Evolutionary conservation across 2,888 invertebrate species (phyloP).

Genomic region (Tribolium freemani): DNA sequence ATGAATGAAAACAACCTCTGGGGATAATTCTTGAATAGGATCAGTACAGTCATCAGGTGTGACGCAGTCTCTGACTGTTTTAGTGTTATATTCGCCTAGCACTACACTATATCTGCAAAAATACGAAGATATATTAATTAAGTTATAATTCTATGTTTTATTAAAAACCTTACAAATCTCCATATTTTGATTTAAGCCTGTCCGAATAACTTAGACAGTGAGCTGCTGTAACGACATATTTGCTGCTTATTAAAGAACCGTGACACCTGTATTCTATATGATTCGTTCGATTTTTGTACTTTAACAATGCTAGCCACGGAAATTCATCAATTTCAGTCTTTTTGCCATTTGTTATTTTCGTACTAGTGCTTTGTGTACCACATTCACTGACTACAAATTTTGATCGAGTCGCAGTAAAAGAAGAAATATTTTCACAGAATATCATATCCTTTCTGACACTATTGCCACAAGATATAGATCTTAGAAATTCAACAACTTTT

Average conservation of each 20-base stretch:
- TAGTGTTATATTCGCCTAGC: conserved; percentile 76
- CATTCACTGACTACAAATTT: background rate
- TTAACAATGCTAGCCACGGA: conserved; percentile 74
- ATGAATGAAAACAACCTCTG: conserved; percentile 1
- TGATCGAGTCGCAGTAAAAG: background rate
- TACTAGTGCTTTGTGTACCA: background rate
- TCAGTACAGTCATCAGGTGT: conserved; percentile 7
- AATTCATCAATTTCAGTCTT: conserved; percentile 73
- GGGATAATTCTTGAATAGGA: background rate
- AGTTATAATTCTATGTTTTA: too few relatives aligned
- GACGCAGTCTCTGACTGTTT: conserved; percentile 72
- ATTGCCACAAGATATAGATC: background rate
- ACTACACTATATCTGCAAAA: conserved; percentile 67
- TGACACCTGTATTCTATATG: conserved; percentile 75
- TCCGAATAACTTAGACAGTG: conserved; percentile 74
- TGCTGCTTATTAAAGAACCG: conserved; percentile 74
- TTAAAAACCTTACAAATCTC: conserved; percentile 54
- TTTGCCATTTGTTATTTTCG: conserved; percentile 68
- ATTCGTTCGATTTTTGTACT: conserved; percentile 71
- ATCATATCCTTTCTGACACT: conserved; percentile 2
- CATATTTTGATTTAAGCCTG: conserved; percentile 70
- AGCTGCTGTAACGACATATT: conserved; percentile 78
- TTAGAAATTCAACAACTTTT: background rate
- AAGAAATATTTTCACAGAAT: background rate
- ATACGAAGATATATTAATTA: too few relatives aligned